phyloP scores from a whole-genome alignment of 2,888 invertebrate genomes.

The Erebia palarica region DNA sequence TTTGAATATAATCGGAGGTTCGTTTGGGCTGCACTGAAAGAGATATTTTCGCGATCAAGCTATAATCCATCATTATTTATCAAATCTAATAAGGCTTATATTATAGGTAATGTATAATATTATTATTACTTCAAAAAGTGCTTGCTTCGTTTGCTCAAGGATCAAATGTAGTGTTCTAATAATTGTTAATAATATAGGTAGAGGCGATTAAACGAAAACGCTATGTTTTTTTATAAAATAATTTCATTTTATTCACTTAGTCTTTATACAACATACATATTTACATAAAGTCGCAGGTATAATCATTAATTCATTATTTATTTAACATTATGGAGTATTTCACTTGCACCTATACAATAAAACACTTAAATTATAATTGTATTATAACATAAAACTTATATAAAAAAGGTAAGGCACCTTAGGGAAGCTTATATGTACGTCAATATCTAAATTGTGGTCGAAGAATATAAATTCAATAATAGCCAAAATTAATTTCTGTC shows the following conservation, averaged over 20 bases:
- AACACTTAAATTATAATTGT: slow-evolving; percentile 32
- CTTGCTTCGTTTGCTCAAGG: no score
- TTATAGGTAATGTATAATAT: no score
- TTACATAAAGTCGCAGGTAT: slow-evolving; percentile 70
- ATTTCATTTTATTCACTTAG: slow-evolving; percentile 71
- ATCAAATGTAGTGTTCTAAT: no score
- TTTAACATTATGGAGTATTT: slow-evolving; percentile 69
- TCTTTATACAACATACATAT: slow-evolving; percentile 73
- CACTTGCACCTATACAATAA: slow-evolving; percentile 67
- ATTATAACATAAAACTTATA: slow-evolving; percentile 44
- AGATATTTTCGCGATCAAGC: no score
- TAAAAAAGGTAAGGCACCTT: slow-evolving; percentile 71
- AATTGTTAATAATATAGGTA: no score
- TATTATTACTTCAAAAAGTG: no score
- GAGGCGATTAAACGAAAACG: not conserved
- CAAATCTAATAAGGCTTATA: no score
- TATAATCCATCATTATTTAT: no score
- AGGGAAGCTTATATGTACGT: slow-evolving; percentile 59
- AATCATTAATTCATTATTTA: slow-evolving; percentile 47
- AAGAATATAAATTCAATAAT: slow-evolving; percentile 25
- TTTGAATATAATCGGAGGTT: no score
- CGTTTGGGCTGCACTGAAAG: no score
- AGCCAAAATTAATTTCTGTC: no score
- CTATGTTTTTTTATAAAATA: slow-evolving; percentile 69
- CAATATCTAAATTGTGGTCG: slow-evolving; percentile 52